A percentile compares a stretch with the other conserved stretches of the same genome.
These are phyloP conservation scores for Cottus gobio DNA, from an alignment of 2,113 vertebrate species.

Conservation along the genomic window DNA sequence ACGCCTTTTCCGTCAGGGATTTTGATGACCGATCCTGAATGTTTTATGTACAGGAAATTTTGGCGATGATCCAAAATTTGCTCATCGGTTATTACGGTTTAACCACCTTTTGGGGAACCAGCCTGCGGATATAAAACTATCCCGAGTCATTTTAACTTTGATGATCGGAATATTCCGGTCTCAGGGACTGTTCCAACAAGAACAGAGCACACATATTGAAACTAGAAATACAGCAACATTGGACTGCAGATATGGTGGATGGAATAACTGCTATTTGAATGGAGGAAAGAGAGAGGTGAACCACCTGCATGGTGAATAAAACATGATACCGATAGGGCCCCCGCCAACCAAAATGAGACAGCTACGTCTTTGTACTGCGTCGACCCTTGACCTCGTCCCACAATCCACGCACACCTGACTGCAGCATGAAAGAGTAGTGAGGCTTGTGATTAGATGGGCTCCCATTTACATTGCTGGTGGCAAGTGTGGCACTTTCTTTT, in stretches of 20 bases:
- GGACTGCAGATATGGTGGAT: conserved; percentile 29
- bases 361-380: conserved; percentile 57
- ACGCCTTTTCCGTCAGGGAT: conserved; percentile 1
- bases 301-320: conserved; percentile 54
- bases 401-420: conserved; percentile 29
- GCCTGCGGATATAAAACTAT: conserved; percentile 16
- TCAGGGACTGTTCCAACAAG: conserved; percentile 17
- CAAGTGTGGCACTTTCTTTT: conserved; percentile 19
- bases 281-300: conserved; percentile 46
- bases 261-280: conserved; percentile 57
- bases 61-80: conserved; percentile 7
- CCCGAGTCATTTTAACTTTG: conserved; percentile 22
- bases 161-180: neutral
- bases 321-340: conserved; percentile 45
- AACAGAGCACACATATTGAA: conserved; percentile 20
- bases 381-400: conserved; percentile 52
- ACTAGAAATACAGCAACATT: neutral
- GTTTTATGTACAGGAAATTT: conserved; percentile 23
- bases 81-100: conserved; percentile 13
- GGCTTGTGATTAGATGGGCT: conserved; percentile 34
- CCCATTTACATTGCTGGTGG: conserved; percentile 21
- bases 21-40: conserved; percentile 15
- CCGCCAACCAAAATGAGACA: conserved; percentile 54
- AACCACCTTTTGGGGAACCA: conserved; percentile 18
- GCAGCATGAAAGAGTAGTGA: conserved; percentile 28